Conservation (phyloP, 2,888 invertebrate species). For the Theretra japonica region DNA sequence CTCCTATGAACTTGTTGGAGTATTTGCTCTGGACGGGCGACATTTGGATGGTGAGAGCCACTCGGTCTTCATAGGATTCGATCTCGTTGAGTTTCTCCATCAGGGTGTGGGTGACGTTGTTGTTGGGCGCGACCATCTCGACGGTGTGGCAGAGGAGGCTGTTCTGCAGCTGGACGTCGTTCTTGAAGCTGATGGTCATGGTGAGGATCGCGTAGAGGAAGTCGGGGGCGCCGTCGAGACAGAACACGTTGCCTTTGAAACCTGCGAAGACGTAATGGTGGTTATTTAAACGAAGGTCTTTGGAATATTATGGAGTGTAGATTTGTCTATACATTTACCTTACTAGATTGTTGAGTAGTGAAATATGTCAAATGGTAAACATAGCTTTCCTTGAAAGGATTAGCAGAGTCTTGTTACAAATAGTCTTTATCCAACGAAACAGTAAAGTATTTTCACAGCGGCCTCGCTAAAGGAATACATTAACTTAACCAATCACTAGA, state of each 20-base stretch:
- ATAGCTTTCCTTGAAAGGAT: too few species aligned
- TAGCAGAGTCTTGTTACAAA: too few species aligned
- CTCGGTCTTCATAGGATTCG: slow-evolving; percentile 84
- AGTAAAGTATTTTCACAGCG: too few species aligned
- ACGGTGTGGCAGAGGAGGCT: slow-evolving; percentile 84
- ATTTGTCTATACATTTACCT: too few species aligned
- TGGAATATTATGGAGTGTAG: too few species aligned
- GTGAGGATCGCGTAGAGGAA: slow-evolving; percentile 85
- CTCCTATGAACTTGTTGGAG: slow-evolving; percentile 60
- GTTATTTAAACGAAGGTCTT: neutral
- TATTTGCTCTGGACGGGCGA: slow-evolving; percentile 71
- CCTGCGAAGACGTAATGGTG: slow-evolving; percentile 51
- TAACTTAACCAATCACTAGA: too few species aligned
- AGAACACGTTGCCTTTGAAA: slow-evolving; percentile 85
- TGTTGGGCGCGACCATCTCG: slow-evolving; percentile 76
- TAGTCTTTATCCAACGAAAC: too few species aligned
- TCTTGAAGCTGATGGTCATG: slow-evolving; percentile 73
- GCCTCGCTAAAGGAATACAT: too few species aligned
- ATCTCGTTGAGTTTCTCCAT: slow-evolving; percentile 78
- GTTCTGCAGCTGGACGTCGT: slow-evolving; percentile 82
- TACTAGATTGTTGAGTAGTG: too few species aligned
- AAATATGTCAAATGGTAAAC: too few species aligned
- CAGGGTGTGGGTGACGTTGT: slow-evolving; percentile 65
- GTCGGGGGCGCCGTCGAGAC: slow-evolving; percentile 93
- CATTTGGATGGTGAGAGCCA: slow-evolving; percentile 74